Base-by-base conservation (phyloP, 2,888 invertebrate genomes). In the Lydus trimaculatus region DNA sequence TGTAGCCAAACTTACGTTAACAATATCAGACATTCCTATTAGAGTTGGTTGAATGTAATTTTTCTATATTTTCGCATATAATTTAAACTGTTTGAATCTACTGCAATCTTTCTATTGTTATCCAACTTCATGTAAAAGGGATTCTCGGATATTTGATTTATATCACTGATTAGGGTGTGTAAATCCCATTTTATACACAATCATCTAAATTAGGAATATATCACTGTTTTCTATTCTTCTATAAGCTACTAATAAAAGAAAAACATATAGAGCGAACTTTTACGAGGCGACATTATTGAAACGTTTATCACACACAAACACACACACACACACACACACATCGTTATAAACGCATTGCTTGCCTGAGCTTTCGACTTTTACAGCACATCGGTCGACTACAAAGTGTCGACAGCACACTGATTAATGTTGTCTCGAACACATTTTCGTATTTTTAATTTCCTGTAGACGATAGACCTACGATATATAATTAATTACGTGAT, bases 391-490 rank as follows among this genome's bases (percentile, higher is more conserved):
- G 48, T 20, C 48, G 48, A 20, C 8, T 48, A 48, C 20, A 20
- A n/a, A n/a, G n/a, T 48, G 48, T 20, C 48, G 20, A 48, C 48
- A 43, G 43, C 48, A 8, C 11, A 20, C 48, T 48, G 48, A 48
- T 48, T 48, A 48, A 48, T 48, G 48, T 48, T 11, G 48, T 48
- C 48, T 48, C 48, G 20, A 48, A 48, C 48, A 20, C 48, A 20
- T 48, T 48, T 23, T 48, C 48, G 48, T 48, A 48, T 23, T 48
- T 48, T 48, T 48, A 48, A 48, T 48, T 48, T 48, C 48, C 48
- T 9, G 48, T 9, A 48, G 48, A 20, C 48, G 48, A 48, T 48
- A 48, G 48, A 17, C 9, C 20, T 9, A 28, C 20, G 48, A 20
- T 13, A n/a, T 48, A 48, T 48, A 48, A 48, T 48, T 48, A 48